Percentiles rank a stretch among this genome's conserved stretches.
phyloP scores from a whole-genome alignment of 2,113 vertebrate genomes.

The Eptesicus fuscus region DNA sequence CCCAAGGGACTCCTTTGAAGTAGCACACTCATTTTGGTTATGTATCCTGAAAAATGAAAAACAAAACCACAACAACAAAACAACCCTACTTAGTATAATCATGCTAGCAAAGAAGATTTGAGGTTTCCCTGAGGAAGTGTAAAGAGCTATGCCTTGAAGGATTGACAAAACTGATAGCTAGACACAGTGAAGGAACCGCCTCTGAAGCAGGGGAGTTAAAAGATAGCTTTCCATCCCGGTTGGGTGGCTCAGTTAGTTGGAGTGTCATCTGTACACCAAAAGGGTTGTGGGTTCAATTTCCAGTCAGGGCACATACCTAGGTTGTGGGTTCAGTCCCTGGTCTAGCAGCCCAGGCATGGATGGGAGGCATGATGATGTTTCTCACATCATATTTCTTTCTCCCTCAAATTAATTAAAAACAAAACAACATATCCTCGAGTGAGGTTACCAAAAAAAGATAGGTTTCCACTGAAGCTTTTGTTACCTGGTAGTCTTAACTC shows the following conservation, averaged over 20 bases:
- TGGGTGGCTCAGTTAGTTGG: not conserved
- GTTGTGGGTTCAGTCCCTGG: not conserved
- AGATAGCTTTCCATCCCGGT: not conserved
- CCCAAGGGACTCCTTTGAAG: slow-evolving; percentile 6
- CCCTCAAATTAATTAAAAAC: not conserved
- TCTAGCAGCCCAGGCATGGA: not conserved
- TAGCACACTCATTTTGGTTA: not conserved
- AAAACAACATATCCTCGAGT: not conserved
- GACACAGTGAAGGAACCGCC: not conserved
- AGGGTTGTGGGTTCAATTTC: not conserved
- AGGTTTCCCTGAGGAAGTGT: not conserved
- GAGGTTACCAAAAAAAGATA: not conserved
- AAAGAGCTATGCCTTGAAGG: not conserved
- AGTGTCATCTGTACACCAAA: not conserved
- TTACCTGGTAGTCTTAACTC: not conserved
- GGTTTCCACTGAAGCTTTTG: not conserved
- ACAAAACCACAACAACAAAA: not conserved
- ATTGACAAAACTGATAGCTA: not conserved
- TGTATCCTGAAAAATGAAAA: not conserved
- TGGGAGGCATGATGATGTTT: not conserved
- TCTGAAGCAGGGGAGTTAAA: not conserved
- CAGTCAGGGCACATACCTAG: not conserved
- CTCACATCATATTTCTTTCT: no score
- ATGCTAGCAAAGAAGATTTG: not conserved
- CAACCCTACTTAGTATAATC: not conserved